Base-by-base conservation (phyloP, 2,113 vertebrate species). In the Polyodon spathula region DNA sequence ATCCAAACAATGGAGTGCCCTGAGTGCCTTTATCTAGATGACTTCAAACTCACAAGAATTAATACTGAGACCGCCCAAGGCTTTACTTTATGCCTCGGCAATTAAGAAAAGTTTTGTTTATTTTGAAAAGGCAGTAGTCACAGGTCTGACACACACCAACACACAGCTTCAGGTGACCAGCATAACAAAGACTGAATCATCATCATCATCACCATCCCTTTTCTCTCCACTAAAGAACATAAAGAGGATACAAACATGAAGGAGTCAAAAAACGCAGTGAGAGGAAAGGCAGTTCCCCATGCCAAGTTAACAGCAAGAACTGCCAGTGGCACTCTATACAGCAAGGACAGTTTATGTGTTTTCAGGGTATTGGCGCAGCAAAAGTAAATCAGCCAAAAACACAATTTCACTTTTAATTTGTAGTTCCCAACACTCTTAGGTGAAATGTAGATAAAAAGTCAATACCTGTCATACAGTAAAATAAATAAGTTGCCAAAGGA, bases 121-220 rank as follows among this genome's bases (percentile, higher is more conserved):
- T 59, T 38, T 54, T 50, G 64, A 67, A 66, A 64, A 60, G 64
- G 56, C 64, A 62, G 56, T 42, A 43, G 54, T 60, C 69, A 54
- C 63, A 55, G 59, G 57, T 68, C 58, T 64, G 50, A 66, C 59
- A 62, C 63, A 61, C 48, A 66, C 64, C 65, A 60, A 60, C 53
- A 69, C 55, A 58, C 12, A 51, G 58, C 67, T 67, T 72, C 64
- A 54, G n/a, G 53, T 72, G 40, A 58, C 65, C 44, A 62, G 59
- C 54, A 51, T 60, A 61, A 68, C 71, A 67, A 67, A 58, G 52
- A 53, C 51, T 68, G 60, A 71, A 58, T 71, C 63, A 66, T 63
- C 63, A 51, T 27, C 27, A 27, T 27, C 27, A 27, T 27, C 27
- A 27, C 3, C 27, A 27, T 27, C 27, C 27, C 27, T 27, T 9